Evolutionary conservation across 2,797 vertebrate species (phyloP).

Genomic region (Glossophaga mutica): DNA sequence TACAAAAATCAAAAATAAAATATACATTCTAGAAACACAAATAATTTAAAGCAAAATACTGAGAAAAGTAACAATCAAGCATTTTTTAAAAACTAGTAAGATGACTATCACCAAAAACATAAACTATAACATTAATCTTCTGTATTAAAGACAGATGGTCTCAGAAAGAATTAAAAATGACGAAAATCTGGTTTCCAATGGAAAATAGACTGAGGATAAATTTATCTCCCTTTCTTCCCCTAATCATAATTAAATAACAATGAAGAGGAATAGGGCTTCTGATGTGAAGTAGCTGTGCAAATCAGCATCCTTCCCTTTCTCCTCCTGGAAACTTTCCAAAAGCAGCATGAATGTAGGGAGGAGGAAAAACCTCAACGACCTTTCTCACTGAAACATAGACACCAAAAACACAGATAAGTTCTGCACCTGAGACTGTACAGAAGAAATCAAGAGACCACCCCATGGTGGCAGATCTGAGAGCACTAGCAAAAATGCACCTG

Average conservation of each 20-base stretch:
- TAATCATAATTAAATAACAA: not conserved
- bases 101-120: not conserved
- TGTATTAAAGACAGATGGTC: not conserved
- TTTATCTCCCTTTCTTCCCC: not conserved
- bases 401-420: not conserved
- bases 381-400: not conserved
- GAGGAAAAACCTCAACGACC: not conserved
- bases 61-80: not conserved
- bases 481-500: not conserved
- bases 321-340: not conserved
- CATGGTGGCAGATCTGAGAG: not conserved
- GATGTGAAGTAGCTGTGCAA: not conserved
- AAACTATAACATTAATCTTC: not conserved
- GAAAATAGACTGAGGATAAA: not conserved
- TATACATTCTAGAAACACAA: constrained; percentile 2
- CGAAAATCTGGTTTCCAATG: not conserved
- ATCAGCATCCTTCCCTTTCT: not conserved
- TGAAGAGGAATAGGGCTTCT: not conserved
- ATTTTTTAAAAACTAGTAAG: not conserved
- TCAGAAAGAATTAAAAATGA: not conserved
- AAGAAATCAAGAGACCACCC: not conserved
- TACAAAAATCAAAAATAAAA: not conserved
- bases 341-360: not conserved
- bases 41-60: not conserved
- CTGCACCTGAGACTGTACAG: not conserved